These are phyloP conservation scores for Anoura caudifer DNA, from an alignment of 2,113 vertebrate genomes.

Conservation along the genomic window DNA sequence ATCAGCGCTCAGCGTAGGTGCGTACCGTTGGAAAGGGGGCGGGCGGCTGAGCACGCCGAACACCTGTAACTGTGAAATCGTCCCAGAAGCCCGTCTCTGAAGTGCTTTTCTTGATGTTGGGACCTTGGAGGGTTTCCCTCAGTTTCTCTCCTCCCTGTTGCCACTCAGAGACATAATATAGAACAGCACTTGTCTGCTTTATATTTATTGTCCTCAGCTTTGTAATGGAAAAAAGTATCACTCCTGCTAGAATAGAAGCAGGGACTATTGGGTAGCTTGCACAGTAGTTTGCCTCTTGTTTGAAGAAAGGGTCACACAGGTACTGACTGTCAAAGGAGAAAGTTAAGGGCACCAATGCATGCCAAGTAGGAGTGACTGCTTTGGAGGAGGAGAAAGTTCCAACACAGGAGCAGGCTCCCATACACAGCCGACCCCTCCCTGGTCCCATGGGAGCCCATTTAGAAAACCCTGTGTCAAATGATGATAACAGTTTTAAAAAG, in stretches of 20 bases:
- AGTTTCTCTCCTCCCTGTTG: not conserved
- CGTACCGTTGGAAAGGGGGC: not conserved
- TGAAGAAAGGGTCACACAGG: not conserved
- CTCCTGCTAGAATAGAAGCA: conserved; percentile 9
- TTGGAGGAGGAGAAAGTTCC: not conserved
- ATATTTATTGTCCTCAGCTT: conserved; percentile 21
- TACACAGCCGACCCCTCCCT: too few species aligned
- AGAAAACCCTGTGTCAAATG: not conserved
- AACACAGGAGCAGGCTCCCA: not conserved
- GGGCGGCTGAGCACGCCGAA: not conserved
- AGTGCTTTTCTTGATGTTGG: not conserved
- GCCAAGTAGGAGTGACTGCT: not conserved
- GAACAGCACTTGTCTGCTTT: not conserved
- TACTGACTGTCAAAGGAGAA: conserved; percentile 3
- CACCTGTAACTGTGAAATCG: not conserved
- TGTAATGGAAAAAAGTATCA: not conserved
- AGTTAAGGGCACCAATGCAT: not conserved
- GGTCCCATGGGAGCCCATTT: not conserved
- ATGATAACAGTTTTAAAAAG: not conserved
- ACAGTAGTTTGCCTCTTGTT: not conserved
- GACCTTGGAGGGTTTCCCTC: not conserved
- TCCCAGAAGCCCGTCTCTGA: not conserved
- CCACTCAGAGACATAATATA: not conserved
- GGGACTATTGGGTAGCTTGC: not conserved
- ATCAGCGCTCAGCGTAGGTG: too few species aligned